Base-by-base conservation (phyloP, 2,888 invertebrate species). In the Lithophane socia region DNA sequence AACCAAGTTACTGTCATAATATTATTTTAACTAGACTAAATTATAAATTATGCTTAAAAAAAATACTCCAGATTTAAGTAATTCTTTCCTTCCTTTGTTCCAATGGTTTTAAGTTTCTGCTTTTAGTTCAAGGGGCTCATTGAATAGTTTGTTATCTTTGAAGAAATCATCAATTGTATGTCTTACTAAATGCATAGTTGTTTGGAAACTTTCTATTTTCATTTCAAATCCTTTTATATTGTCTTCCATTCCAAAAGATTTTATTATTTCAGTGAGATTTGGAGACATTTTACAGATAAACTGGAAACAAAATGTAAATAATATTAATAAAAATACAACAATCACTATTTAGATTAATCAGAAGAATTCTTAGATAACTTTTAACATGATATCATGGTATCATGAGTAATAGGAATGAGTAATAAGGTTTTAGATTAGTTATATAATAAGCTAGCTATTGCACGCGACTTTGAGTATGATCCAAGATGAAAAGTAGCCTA, bases 211-310 rank as follows among this genome's bases (percentile, higher is more conserved):
- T 89, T 91, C 91, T 84, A 94, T 94, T 88, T 87, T 93, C 84
- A 86, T 90, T 93, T 86, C 95, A 92, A 94, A 97, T 91, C 86
- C 92, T 91, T 92, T 94, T 81, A 92, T 90, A 91, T 90, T 91
- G 84, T 86, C 89, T 61, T 93, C 97, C 90, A 93, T 94, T 84
- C 93, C 97, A 90, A 97, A 95, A 79, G 95, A 96, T 86, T 93
- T 93, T 78, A 97, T 87, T 42, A 97, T 90, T 89, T 97, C 97
- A 21, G 97, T 96, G 75, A 98, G 95, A 10, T 96, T 96, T 64
- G 98, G 98, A 70, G 97, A 97, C 97, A 97, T 97, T 87, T 97
- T 97, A 85, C 97, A 97, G 79, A 98, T 96, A 10, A 98, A 92
- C 98, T 98, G 94, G 79, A 77, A 78, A 75, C 52, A 77, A 76